Percentiles rank a stretch among this genome's conserved stretches.
These are phyloP conservation scores for Allobates femoralis DNA, from an alignment of 2,797 vertebrate genomes.

Conservation along the genomic window DNA sequence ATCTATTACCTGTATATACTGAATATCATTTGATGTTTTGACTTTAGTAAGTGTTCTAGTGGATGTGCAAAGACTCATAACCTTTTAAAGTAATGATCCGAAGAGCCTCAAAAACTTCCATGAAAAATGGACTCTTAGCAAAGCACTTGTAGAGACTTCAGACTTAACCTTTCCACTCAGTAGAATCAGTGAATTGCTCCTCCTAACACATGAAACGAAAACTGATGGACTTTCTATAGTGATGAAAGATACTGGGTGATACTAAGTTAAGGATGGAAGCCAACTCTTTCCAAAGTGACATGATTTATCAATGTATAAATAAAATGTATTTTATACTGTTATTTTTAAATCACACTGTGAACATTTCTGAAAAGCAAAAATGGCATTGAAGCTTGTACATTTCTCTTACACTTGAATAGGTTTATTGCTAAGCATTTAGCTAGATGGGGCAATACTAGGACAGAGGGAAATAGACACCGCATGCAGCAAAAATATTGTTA, in stretches of 20 bases:
- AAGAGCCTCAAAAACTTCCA: slow-evolving; percentile 63
- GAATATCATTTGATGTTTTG: slow-evolving; percentile 65
- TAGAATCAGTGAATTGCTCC: slow-evolving; percentile 45
- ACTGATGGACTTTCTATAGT: slow-evolving; percentile 32
- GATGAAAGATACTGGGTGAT: background rate
- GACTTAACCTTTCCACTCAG: slow-evolving; percentile 46
- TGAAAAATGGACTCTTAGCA: slow-evolving; percentile 62
- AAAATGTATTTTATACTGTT: slow-evolving; percentile 31
- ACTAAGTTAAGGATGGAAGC: background rate
- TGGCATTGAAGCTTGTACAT: background rate
- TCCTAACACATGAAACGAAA: slow-evolving; percentile 31
- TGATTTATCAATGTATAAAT: slow-evolving; percentile 28
- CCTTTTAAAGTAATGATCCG: slow-evolving; percentile 52
- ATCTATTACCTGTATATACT: slow-evolving; percentile 57
- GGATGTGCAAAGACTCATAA: slow-evolving; percentile 59
- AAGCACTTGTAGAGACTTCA: slow-evolving; percentile 44
- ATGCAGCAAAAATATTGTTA: slow-evolving; percentile 10
- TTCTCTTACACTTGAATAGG: slow-evolving; percentile 27
- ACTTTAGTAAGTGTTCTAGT: slow-evolving; percentile 63
- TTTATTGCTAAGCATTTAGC: slow-evolving; percentile 13
- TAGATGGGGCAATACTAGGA: background rate
- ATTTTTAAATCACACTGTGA: slow-evolving; percentile 2
- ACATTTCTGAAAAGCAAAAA: slow-evolving; percentile 31
- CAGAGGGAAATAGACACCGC: background rate
- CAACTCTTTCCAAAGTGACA: slow-evolving; percentile 30